phyloP scores from a whole-genome alignment of 2,113 vertebrate genomes.

The Bettongia penicillata region DNA sequence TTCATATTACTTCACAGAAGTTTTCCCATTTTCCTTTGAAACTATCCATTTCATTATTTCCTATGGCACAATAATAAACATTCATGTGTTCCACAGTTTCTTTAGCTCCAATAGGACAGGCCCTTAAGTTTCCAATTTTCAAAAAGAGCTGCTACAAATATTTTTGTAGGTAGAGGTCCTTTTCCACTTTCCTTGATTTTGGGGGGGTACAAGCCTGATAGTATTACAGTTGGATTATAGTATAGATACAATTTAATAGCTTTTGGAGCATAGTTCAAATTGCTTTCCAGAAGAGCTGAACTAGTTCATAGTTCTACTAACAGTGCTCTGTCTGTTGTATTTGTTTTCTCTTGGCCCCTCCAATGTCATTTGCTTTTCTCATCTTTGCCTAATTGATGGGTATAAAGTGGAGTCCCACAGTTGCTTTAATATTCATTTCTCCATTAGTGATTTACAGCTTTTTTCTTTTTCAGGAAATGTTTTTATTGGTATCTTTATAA shows the following conservation, averaged over 20 bases:
- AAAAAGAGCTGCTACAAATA: too few relatives aligned
- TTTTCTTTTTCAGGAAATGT: neutral
- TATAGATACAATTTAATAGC: too few relatives aligned
- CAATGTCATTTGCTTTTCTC: neutral
- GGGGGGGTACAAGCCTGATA: too few relatives aligned
- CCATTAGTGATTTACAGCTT: neutral
- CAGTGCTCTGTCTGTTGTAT: neutral
- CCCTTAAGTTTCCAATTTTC: too few relatives aligned
- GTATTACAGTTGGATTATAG: too few relatives aligned
- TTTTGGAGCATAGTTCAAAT: too few relatives aligned
- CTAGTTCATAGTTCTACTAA: neutral
- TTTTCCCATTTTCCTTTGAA: neutral
- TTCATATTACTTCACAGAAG: neutral
- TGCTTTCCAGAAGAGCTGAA: neutral
- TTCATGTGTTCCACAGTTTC: neutral
- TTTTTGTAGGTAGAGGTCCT: too few relatives aligned
- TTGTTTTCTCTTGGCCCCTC: neutral
- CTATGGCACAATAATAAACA: neutral
- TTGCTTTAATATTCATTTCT: neutral
- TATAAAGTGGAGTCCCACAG: neutral
- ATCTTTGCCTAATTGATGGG: neutral
- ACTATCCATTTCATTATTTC: neutral
- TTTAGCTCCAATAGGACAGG: too few relatives aligned
- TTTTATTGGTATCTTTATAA: neutral
- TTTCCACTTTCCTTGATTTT: too few relatives aligned